Conservation (phyloP, 2,797 vertebrate species). For the Enoplosus armatus region DNA sequence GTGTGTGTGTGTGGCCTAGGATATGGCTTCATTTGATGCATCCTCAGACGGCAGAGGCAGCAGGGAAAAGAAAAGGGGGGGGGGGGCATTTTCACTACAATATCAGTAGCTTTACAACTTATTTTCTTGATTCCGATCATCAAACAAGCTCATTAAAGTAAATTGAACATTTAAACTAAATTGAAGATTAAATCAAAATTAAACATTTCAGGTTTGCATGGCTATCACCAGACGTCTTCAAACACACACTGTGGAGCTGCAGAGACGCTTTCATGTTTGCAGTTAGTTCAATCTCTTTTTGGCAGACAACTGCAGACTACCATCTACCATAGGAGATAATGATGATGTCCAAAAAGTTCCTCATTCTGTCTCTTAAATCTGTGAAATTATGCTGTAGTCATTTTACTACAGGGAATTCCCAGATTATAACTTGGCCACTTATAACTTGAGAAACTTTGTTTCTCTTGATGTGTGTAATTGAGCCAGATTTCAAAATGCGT, state of each 20-base stretch:
- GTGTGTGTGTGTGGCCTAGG: slow-evolving; percentile 21
- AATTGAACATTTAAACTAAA: slow-evolving; percentile 41
- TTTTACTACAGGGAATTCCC: background rate
- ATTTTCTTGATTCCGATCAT: background rate
- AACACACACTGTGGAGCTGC: background rate
- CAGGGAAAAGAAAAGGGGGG: slow-evolving; percentile 4
- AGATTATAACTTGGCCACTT: background rate
- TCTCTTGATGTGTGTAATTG: background rate
- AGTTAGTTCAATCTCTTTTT: background rate
- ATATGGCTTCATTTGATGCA: slow-evolving; percentile 75
- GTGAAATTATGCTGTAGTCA: background rate
- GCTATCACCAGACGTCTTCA: background rate
- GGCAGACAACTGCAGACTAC: background rate
- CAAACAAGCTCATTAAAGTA: slow-evolving; percentile 50
- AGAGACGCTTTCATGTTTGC: background rate
- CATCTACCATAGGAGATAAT: too few relatives aligned
- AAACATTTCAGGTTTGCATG: slow-evolving; percentile 24
- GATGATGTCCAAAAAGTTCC: background rate
- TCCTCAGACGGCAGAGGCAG: slow-evolving; percentile 44
- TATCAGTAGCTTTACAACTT: background rate
- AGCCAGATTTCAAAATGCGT: too few relatives aligned
- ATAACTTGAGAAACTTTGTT: too few relatives aligned
- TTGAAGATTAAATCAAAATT: slow-evolving; percentile 29
- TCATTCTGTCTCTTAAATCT: background rate
- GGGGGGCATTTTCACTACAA: too few relatives aligned